A percentile compares a stretch with the other conserved stretches of the same genome.
Evolutionary conservation across 2,113 vertebrate genomes (phyloP).

Genomic region (Romanogobio albipinnatus): DNA sequence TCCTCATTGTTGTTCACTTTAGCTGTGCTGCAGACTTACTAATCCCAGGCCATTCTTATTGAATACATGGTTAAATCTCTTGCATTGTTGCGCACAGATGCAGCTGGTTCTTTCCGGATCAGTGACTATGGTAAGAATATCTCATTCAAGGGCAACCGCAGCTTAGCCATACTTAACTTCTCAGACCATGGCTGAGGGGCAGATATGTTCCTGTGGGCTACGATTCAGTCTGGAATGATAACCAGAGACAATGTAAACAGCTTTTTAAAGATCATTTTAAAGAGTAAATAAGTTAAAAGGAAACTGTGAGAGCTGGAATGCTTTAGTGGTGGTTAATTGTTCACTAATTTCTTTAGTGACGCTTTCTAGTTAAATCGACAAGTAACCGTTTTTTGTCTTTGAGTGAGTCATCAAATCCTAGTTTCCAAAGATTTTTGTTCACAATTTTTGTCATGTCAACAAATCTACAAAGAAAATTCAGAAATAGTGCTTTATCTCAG

Average conservation of each 20-base stretch:
- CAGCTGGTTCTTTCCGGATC: constrained; percentile 40
- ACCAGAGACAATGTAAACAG: not conserved
- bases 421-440: not conserved
- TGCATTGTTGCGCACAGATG: constrained; percentile 35
- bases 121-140: constrained; percentile 30
- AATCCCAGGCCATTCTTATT: constrained; percentile 40
- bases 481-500: not conserved
- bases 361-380: not conserved
- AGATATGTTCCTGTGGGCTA: not conserved
- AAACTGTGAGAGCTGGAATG: not conserved
- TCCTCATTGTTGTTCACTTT: constrained; percentile 41
- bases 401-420: not conserved
- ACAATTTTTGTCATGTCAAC: not conserved
- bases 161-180: constrained; percentile 35
- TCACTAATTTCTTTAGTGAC: not conserved
- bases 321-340: not conserved
- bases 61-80: constrained; percentile 43
- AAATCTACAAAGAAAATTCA: not conserved
- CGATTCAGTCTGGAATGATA: not conserved
- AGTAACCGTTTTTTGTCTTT: not conserved
- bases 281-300: not conserved
- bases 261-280: constrained; percentile 8
- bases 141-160: constrained; percentile 34
- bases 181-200: constrained; percentile 17
- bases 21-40: constrained; percentile 38